Evolutionary conservation across 2,888 invertebrate species (phyloP).

Genomic region (Aspidiotus destructor): DNA sequence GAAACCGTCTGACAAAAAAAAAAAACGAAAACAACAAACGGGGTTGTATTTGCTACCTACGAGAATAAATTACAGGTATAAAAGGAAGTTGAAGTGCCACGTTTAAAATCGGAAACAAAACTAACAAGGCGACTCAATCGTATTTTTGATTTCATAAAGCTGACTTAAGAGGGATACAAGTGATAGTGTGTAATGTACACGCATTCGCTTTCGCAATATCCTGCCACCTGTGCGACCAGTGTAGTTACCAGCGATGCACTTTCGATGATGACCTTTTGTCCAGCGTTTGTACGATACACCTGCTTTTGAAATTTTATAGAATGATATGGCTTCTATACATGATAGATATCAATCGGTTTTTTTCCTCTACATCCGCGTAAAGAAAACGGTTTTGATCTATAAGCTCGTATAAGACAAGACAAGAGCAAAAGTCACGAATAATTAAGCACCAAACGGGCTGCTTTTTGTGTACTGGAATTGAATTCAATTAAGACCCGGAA

Average conservation of each 20-base stretch:
- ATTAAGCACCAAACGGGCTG: too few species aligned
- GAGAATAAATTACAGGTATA: too few species aligned
- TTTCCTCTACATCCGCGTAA: neutral
- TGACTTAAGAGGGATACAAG: neutral
- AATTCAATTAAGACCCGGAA: too few species aligned
- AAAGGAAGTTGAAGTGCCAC: neutral
- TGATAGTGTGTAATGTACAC: neutral
- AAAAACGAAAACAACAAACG: too few species aligned
- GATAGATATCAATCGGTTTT: constrained; percentile 26
- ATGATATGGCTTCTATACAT: constrained; percentile 13
- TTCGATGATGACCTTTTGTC: constrained; percentile 22
- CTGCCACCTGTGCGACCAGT: constrained; percentile 25
- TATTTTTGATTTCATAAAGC: constrained; percentile 2
- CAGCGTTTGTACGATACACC: constrained; percentile 19
- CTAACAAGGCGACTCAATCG: constrained; percentile 1
- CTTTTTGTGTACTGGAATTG: too few species aligned
- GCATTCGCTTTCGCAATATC: neutral
- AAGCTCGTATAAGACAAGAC: too few species aligned
- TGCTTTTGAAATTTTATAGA: constrained; percentile 13
- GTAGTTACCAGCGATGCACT: constrained; percentile 15
- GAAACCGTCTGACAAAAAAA: too few species aligned
- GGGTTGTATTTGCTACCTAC: too few species aligned
- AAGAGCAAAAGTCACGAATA: too few species aligned
- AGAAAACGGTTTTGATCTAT: constrained; percentile 10
- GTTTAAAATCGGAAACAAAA: constrained; percentile 15